Evolutionary conservation across 2,888 invertebrate species (phyloP), one percentile per base, ranked within the genome.

Genomic region (Julus scandinavius): DNA sequence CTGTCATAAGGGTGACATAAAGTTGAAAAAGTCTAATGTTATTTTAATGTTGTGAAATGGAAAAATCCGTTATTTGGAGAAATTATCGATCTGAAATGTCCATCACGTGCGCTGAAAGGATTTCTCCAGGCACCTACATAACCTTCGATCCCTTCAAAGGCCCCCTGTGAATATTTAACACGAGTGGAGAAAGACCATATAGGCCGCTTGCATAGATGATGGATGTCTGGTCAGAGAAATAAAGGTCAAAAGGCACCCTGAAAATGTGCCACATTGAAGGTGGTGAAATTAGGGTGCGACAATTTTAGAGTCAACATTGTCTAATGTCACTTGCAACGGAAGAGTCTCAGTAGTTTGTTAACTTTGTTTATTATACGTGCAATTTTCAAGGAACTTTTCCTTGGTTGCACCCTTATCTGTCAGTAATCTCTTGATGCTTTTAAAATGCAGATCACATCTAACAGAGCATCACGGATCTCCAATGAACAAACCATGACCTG

Each of bases 1-100:
- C 72, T 72, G 72, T 72, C 72, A 72, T 11, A 20, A 4, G 7
- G 29, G 72, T 72, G 72, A 72, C 72, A 72, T 29, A 2, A 5
- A 29, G 72, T 29, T 72, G 72, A 72, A 72, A 29, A 72, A n/a
- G 72, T 20, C 72, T 72, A 72, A 72, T 72, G 72, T 72, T 29
- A 72, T 72, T 72, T 72, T 72, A 72, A 72, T 72, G 72, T 72
- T 72, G 29, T 72, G 72, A 72, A 72, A 72, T 72, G 72, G 72
- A 72, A 72, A 72, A 72, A 72, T 72, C 72, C 72, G 72, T 72
- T 72, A 72, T 72, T 72, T 72, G 72, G 20, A 72, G 72, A 72
- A 72, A 72, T 72, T 72, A 72, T 72, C 72, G 72, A 72, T 72
- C 29, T 29, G 7, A 72, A 72, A 72, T 29, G 72, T 29, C 72